Evolutionary conservation across 2,797 vertebrate genomes (phyloP).

Genomic region (Poeciliopsis infans): DNA sequence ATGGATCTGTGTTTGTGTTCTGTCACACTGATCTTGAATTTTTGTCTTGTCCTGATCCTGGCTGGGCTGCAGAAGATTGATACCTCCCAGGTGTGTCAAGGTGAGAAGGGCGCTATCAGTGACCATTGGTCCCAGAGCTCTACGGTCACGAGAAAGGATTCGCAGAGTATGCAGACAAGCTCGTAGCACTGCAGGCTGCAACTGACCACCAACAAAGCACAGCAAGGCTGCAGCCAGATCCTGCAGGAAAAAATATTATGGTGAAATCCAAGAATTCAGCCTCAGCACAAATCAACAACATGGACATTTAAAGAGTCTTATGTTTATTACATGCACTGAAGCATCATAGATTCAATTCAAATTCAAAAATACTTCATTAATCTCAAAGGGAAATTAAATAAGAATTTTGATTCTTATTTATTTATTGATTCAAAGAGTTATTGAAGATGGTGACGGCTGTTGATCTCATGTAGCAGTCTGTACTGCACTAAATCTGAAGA

Average conservation of each 20-base stretch:
- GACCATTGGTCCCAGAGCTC: constrained; percentile 71
- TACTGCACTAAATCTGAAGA: no score
- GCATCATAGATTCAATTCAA: neutral
- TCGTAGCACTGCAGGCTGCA: constrained; percentile 68
- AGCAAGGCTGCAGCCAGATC: constrained; percentile 72
- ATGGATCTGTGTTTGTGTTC: neutral
- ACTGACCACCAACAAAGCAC: constrained; percentile 61
- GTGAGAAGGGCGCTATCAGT: constrained; percentile 60
- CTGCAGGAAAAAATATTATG: constrained; percentile 42
- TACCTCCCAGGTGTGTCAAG: constrained; percentile 64
- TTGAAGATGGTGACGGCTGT: no score
- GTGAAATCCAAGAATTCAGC: neutral
- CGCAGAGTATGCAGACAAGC: constrained; percentile 72
- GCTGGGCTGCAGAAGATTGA: constrained; percentile 12
- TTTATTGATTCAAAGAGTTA: no score
- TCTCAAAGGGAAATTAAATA: no score
- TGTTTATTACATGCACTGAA: neutral
- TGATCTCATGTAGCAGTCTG: no score
- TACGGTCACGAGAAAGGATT: constrained; percentile 78
- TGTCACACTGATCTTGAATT: neutral
- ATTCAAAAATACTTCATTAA: no score
- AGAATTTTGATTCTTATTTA: no score
- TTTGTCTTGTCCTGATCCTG: constrained; percentile 17
- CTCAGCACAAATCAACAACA: neutral
- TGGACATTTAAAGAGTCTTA: neutral